Base-by-base conservation (phyloP, 35 echinoderm and acorn worm genomes). In the Apostichopus parvimensis region DNA sequence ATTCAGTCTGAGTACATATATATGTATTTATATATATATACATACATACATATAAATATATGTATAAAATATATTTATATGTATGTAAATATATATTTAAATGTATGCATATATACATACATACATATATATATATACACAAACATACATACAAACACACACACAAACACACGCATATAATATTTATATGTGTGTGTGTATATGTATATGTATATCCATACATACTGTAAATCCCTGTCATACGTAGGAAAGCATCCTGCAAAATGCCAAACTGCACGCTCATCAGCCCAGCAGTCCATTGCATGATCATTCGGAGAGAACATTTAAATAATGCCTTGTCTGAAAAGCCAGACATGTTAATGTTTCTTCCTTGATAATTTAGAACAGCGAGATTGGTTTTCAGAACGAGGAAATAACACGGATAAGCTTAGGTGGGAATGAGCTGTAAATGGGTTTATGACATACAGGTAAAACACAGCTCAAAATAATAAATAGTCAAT, bases 331-430 rank as follows among this genome's bases (percentile, higher is more conserved):
- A 88, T 66, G 45, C 68, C 86, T 88, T 88, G 86, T 88, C 86
- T 88, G 86, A 64, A 64, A 88, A 88, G 86, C 86, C 86, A 88
- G 86, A 88, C 86, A 88, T 88, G 86, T 73, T 88, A 88, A 88
- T 88, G 57, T 88, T 88, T 88, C 68, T 65, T 88, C 61, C 86
- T 24, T 73, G 86, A 88, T 88, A 88, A 88, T 88, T 73, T 88
- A 72, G 86, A 72, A 72, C 86, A 66, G 81, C n/a, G 81, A 59
- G 81, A 58, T 84, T 84, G 81, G 81, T 84, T 75, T 84, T 84
- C 81, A 58, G 81, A 59, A 84, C 54, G 17, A 84, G 81, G 81
- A 84, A 84, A 84, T 59, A 59, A 84, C 57, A 84, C n/a, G 54
- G 71, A 75, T 75, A 75, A 75, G 71, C 71, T 75, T 75, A 75